Conservation (phyloP, 2,113 vertebrate genomes). For the Xenus cinereus region DNA sequence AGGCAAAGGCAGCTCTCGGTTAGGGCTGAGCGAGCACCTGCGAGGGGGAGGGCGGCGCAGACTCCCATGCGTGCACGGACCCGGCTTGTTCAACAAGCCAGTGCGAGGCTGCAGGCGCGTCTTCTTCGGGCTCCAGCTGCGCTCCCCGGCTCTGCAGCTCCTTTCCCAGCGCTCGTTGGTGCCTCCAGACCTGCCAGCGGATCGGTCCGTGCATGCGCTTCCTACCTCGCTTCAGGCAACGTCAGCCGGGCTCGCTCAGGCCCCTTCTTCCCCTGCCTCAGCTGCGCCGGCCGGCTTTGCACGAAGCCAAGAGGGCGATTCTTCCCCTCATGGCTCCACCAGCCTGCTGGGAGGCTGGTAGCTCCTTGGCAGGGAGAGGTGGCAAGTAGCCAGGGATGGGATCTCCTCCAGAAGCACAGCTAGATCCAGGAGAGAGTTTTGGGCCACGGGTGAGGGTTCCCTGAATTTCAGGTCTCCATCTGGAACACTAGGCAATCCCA, state of each 20-base stretch:
- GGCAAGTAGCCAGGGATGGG: background rate
- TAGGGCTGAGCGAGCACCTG: background rate
- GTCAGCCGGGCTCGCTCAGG: background rate
- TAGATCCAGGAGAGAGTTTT: background rate
- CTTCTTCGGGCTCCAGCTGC: background rate
- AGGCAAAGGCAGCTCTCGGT: background rate
- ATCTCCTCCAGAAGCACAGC: background rate
- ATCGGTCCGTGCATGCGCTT: background rate
- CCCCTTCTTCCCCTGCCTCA: background rate
- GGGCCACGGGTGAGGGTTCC: background rate
- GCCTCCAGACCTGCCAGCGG: background rate
- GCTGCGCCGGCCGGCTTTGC: fast-evolving
- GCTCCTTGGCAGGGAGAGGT: fast-evolving
- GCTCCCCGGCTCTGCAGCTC: background rate
- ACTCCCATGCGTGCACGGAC: fast-evolving
- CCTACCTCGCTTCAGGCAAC: background rate
- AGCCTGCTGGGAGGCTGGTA: fast-evolving
- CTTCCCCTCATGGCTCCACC: background rate
- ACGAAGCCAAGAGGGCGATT: fast-evolving
- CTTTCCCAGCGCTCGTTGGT: background rate
- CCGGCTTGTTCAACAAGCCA: background rate
- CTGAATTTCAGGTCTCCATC: background rate
- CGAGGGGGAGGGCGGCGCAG: fast-evolving
- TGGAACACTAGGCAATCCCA: background rate
- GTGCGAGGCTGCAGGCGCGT: background rate